Base-by-base conservation (phyloP, 2,888 invertebrate genomes). In the Drosophila greeni region DNA sequence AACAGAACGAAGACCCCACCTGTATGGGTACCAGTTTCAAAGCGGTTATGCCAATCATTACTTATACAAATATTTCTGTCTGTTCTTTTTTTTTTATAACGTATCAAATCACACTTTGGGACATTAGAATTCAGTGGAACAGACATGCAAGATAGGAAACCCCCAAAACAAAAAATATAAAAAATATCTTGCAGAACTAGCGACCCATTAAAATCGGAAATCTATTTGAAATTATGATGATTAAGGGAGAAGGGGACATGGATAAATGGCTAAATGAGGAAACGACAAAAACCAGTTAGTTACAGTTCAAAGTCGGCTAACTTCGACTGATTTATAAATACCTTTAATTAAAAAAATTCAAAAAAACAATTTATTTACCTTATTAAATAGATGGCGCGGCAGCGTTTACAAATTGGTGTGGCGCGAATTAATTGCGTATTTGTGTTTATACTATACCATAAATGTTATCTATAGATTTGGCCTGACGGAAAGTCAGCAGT, bases 331-430 rank as follows among this genome's bases (percentile, higher is more conserved):
- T 7, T 16, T 31, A 58, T 53, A 29, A 65, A 59, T 57, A 48
- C 26, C 36, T n/a, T 36, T 53, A 48, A 54, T 36, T 42, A 23
- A 36, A 42, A 24, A 33, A 24, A 23, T 37, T 52, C 1, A 8
- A 40, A 40, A 40, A 20, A 40, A 40, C 61, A 24, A 14, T 60
- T 33, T 86, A 24, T 42, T 26, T 16, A 16, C 83, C 81, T 92
- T 91, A 48, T 53, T 61, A 36, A 39, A 42, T 93, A 96, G 97
- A 92, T 97, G 97, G 97, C 92, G 94, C 86, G 97, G 97, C 85
- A 97, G 97, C 88, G 96, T 97, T 40, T 97, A 97, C 92, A 97
- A 97, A 92, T 90, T 97, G 88, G 94, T 97, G 73, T 97, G 97
- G 96, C 92, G 96, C 82, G 97, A 97, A 91, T 91, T 97, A 73